A percentile compares a stretch with the other conserved stretches of the same genome.
These are phyloP conservation scores for Lanius ludovicianus DNA, from an alignment of 2,113 vertebrate species.

Conservation along the genomic window DNA sequence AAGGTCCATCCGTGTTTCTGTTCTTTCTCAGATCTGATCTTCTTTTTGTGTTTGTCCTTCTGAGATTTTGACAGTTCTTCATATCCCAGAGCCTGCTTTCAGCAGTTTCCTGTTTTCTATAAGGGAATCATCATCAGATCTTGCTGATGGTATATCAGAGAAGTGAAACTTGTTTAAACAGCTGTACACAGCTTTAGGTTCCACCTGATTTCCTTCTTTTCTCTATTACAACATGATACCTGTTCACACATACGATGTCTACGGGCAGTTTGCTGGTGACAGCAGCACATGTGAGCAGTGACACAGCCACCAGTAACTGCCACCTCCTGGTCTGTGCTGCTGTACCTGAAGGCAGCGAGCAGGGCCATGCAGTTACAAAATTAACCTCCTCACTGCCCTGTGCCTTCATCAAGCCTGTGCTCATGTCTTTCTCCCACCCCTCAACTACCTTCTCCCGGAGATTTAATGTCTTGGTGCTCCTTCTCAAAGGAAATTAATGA, in stretches of 20 bases:
- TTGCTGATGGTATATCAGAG: neutral
- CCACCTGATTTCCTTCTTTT: neutral
- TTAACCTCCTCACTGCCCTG: neutral
- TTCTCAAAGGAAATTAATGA: neutral
- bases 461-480: neutral
- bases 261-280: neutral
- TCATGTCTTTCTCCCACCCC: neutral
- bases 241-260: neutral
- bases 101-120: neutral
- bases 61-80: neutral
- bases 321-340: neutral
- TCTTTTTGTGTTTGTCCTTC: neutral
- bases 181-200: neutral
- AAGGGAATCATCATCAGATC: neutral
- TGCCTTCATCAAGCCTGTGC: neutral
- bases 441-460: neutral
- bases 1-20: neutral
- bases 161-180: neutral
- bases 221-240: neutral
- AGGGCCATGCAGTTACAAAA: neutral
- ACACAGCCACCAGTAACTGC: neutral
- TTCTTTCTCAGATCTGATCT: neutral
- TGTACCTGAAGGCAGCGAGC: fast-evolving
- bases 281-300: neutral
- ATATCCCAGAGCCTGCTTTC: neutral